Conservation (phyloP, 2,888 invertebrate species). For the Cryptocephalus primarius region DNA sequence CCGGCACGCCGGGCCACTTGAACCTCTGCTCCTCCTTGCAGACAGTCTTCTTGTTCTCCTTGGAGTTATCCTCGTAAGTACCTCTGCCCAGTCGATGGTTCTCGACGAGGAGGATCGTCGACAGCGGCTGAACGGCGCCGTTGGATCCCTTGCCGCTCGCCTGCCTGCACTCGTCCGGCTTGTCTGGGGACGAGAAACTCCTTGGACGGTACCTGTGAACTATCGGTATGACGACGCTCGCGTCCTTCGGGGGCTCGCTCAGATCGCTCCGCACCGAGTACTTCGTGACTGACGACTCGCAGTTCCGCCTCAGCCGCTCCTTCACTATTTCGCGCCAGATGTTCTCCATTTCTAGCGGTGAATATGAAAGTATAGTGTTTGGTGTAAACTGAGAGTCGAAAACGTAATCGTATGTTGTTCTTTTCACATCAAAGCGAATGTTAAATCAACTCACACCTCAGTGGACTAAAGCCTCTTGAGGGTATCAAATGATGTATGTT, state of each 20-base stretch:
- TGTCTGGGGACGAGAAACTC: too few relatives aligned
- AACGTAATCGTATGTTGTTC: too few relatives aligned
- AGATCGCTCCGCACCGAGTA: slow-evolving; percentile 18
- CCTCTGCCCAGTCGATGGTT: slow-evolving; percentile 5
- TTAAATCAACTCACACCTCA: too few relatives aligned
- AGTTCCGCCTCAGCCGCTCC: slow-evolving; percentile 49
- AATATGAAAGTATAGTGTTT: slow-evolving; percentile 13
- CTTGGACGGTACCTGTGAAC: too few relatives aligned
- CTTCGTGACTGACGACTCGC: slow-evolving; percentile 38
- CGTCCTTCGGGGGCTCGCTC: too few relatives aligned
- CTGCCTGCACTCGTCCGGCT: too few relatives aligned
- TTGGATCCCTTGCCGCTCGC: too few relatives aligned
- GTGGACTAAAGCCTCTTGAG: too few relatives aligned
- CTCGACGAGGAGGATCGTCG: slow-evolving; percentile 19
- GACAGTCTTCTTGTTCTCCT: slow-evolving; percentile 8
- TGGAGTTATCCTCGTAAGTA: not conserved
- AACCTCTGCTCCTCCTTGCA: slow-evolving; percentile 9
- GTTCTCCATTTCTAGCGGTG: slow-evolving; percentile 44
- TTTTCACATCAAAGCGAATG: too few relatives aligned
- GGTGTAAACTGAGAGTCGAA: too few relatives aligned
- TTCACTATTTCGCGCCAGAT: slow-evolving; percentile 53
- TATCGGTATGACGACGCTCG: too few relatives aligned
- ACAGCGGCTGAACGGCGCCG: slow-evolving; percentile 15
- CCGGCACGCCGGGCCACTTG: slow-evolving; percentile 42
- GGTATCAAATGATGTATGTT: too few relatives aligned